These are phyloP conservation scores for Drosophila vallismaia DNA, from an alignment of 2,888 invertebrate genomes.

Conservation along the genomic window DNA sequence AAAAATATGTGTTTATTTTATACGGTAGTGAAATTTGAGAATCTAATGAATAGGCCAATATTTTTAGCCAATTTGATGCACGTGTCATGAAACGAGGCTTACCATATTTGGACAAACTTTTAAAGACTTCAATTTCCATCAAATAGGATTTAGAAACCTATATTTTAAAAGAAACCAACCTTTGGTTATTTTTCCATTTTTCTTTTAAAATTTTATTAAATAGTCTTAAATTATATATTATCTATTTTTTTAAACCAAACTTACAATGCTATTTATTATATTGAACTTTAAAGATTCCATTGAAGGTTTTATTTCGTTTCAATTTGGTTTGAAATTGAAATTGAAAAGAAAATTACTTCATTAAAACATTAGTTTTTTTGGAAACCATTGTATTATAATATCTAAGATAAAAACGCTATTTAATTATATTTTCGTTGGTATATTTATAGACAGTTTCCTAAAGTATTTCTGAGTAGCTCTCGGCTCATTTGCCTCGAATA, in stretches of 20 bases:
- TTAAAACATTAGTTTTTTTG: background rate
- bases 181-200: no score
- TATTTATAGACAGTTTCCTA: background rate
- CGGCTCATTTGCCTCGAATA: conserved; percentile 15
- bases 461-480: background rate
- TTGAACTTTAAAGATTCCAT: no score
- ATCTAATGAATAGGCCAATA: conserved; percentile 11
- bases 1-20: conserved; percentile 8
- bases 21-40: conserved; percentile 39
- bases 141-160: no score
- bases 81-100: background rate
- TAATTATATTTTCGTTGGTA: background rate
- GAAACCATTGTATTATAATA: background rate
- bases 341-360: no score
- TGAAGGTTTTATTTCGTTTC: no score
- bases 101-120: background rate
- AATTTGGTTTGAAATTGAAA: no score
- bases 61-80: background rate
- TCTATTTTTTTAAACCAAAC: no score
- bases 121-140: background rate
- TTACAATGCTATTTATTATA: no score
- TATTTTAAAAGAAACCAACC: no score
- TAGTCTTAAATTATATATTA: no score
- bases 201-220: no score
- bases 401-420: background rate